Evolutionary conservation across 2,888 invertebrate species (phyloP), one percentile per base, ranked within the genome.

Genomic region (Hypomecis punctinalis): DNA sequence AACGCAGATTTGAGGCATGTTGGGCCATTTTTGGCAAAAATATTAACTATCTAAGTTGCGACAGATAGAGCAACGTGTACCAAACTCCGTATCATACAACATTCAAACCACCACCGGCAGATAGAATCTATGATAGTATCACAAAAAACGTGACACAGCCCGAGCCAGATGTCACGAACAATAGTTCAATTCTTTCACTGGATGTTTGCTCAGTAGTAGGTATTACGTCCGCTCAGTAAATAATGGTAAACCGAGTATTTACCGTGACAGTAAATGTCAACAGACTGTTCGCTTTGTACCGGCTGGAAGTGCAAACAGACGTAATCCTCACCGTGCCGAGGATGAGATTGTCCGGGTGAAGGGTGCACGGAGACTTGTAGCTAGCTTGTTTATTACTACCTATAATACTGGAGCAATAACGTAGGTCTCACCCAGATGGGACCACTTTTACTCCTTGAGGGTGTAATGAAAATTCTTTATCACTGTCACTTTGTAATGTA

Each of bases 231-330:
- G 79, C 77, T 82, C 77, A 66, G 87, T 85, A 90, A 91, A 90
- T 89, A 91, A 86, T 85, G 86, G 88, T 89, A 85, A 84, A 87
- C 88, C 85, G 81, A 84, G 85, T 91, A 86, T 91, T 90, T 89
- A 84, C 90, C 66, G 79, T 86, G 85, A 87, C 89, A 86, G 89
- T 83, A 79, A 84, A 84, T 85, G 89, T 91, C 89, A 90, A 91
- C 86, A 90, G 81, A 86, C 80, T 88, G 88, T 84, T 85, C 88
- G 85, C 88, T 90, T 91, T 89, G 86, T 86, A 87, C 84, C 80
- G 81, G 83, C 82, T 86, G 78, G 73, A 76, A 81, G 78, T 75
- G 85, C 85, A 91, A 91, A 91, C 89, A 91, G 83, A 85, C 81
- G 84, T 88, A 88, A 82, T 81, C 82, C 81, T 73, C 71, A 72